Evolutionary conservation across 2,797 vertebrate genomes (phyloP).

Genomic region (Euthynnus affinis): DNA sequence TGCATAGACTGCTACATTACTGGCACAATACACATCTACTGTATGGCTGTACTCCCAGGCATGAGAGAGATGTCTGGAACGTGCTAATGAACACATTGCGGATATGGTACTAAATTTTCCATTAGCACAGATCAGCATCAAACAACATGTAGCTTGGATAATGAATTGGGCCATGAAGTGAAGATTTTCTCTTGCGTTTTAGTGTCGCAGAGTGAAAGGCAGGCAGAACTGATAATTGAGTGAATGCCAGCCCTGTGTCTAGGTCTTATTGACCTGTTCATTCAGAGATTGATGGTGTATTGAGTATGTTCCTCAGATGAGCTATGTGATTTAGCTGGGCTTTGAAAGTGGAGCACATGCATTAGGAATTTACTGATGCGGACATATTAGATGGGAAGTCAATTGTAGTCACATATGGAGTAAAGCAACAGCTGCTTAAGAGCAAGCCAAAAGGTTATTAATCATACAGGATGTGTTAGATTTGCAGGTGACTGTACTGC

Average conservation of each 20-base stretch:
- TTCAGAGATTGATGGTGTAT: conserved; percentile 34
- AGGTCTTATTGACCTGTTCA: conserved; percentile 36
- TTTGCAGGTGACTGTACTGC: not conserved
- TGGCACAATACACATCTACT: conserved; percentile 23
- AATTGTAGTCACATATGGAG: conserved; percentile 27
- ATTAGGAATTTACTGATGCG: conserved; percentile 37
- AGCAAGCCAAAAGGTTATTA: conserved; percentile 1
- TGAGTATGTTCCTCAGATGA: conserved; percentile 11
- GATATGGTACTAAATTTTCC: conserved; percentile 34
- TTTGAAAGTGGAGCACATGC: conserved; percentile 40
- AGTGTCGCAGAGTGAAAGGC: conserved; percentile 38
- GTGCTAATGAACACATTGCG: conserved; percentile 49
- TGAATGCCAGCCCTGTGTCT: conserved; percentile 25
- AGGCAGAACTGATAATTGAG: conserved; percentile 25
- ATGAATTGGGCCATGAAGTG: conserved; percentile 39
- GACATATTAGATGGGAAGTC: conserved; percentile 9
- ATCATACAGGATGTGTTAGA: not conserved
- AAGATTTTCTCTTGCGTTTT: conserved; percentile 17
- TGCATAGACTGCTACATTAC: conserved; percentile 39
- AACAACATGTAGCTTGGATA: conserved; percentile 10
- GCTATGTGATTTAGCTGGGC: conserved; percentile 6
- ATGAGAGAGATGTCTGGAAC: conserved; percentile 40
- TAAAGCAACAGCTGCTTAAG: conserved; percentile 8
- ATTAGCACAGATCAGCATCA: conserved; percentile 49
- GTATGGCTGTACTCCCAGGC: conserved; percentile 28